Conservation (phyloP, 1,140 invertebrate species). For the Sipha flava region DNA sequence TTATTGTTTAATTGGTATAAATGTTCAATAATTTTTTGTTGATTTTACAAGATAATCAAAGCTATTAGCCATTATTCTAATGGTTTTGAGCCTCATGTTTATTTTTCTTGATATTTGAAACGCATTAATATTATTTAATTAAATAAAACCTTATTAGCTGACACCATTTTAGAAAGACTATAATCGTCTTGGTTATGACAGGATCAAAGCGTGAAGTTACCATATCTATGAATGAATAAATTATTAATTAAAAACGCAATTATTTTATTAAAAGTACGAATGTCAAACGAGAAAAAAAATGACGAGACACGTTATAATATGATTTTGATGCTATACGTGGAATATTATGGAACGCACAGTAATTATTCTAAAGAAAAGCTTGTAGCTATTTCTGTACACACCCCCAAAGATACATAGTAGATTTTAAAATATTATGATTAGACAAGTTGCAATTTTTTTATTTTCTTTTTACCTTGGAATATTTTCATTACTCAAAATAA, state of each 20-base stretch:
- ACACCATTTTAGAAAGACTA: no score
- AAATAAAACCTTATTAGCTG: no score
- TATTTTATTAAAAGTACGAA: no score
- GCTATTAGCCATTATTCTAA: no score
- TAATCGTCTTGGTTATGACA: no score
- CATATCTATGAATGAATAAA: no score
- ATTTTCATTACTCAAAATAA: constrained; percentile 15
- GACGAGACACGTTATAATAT: background rate
- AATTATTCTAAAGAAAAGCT: background rate
- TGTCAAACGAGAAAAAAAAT: no score
- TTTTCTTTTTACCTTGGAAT: background rate
- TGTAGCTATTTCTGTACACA: background rate
- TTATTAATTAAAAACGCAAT: no score
- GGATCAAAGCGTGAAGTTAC: no score
- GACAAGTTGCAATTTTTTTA: background rate
- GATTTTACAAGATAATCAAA: background rate
- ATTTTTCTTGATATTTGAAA: no score
- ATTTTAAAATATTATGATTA: background rate
- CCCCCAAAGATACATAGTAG: background rate
- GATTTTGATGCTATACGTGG: background rate
- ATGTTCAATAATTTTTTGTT: background rate
- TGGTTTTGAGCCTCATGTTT: no score
- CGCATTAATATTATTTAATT: no score
- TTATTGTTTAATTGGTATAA: background rate
- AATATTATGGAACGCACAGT: background rate